Base-by-base conservation (phyloP, 2,797 vertebrate species). In the Chelmon rostratus region DNA sequence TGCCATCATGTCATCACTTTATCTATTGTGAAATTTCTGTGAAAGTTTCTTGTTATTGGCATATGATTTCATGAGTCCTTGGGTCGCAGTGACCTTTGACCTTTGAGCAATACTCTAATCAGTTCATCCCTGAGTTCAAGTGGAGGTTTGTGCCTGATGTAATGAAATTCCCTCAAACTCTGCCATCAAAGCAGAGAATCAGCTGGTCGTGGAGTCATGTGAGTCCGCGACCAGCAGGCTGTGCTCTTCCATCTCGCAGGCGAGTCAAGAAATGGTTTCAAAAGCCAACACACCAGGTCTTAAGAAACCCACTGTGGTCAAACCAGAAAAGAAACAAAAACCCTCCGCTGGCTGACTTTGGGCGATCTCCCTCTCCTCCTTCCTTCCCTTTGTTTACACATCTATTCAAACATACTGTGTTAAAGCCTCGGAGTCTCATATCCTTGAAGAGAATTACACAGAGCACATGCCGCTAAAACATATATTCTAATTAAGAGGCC, bases 401-500 rank as follows among this genome's bases (percentile, higher is more conserved):
- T 78, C 64, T 57, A 54, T 68, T 83, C 49, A 76, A 74, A 82
- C 72, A 66, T 16, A 33, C 61, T 53, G 37, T 38, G 68, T 52
- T 28, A 84, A 82, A 75, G 49, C 64, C 68, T 76, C 49, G 3
- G 77, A 68, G 77, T 63, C 78, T 79, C 70, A 62, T 49, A 77
- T 82, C 65, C 63, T 83, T 68, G 61, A 85, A 49, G 35, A 78
- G 74, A 87, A 46, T 86, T 70, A 85, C 67, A 78, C 47, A 59
- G 6, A 67, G 53, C 62, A 31, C 80, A 75, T 57, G 49, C 79
- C 76, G 65, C 79, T 82, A 44, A 89, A 85, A 67, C 73, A 75
- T 68, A 73, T 80, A 78, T 76, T 31, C 16, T 72, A 83, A 87
- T 88, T 81, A 84, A 35, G 81, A 79, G 84, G 80, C 74, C 15